Conservation (phyloP, 2,797 vertebrate species). For the Phalanger gymnotis region DNA sequence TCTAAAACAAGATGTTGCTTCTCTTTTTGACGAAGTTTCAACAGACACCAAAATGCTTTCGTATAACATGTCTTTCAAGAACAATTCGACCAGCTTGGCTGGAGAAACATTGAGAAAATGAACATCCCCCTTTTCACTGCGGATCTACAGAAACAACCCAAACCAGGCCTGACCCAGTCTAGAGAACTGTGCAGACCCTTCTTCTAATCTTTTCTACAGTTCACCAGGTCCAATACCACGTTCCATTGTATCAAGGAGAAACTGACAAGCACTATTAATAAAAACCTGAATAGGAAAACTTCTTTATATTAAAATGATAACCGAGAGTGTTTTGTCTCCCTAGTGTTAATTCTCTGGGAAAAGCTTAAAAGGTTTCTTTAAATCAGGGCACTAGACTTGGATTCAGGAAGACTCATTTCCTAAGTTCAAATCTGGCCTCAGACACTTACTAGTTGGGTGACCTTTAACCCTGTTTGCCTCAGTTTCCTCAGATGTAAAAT, state of each 20-base stretch:
- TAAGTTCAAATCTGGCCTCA: background rate
- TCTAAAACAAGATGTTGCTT: constrained; percentile 10
- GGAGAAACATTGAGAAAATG: constrained; percentile 41
- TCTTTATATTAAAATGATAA: constrained; percentile 8
- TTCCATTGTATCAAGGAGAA: background rate
- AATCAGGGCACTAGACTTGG: background rate
- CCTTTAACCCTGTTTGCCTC: background rate
- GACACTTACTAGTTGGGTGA: background rate
- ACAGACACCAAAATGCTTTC: background rate
- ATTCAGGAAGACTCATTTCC: background rate
- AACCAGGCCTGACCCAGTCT: background rate
- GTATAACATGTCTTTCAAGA: background rate
- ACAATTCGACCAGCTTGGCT: background rate
- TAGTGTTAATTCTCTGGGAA: background rate
- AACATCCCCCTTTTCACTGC: background rate
- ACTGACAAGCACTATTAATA: background rate
- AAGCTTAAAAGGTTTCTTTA: background rate
- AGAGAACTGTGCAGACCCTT: background rate
- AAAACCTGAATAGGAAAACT: constrained; percentile 14
- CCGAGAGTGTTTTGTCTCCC: background rate
- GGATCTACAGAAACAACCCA: constrained; percentile 5
- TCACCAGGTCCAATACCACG: background rate
- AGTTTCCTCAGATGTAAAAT: background rate
- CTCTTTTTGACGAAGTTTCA: constrained; percentile 4
- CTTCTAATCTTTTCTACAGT: background rate